Conservation (phyloP, 2,888 invertebrate species). For the Lithophane semibrunnea region DNA sequence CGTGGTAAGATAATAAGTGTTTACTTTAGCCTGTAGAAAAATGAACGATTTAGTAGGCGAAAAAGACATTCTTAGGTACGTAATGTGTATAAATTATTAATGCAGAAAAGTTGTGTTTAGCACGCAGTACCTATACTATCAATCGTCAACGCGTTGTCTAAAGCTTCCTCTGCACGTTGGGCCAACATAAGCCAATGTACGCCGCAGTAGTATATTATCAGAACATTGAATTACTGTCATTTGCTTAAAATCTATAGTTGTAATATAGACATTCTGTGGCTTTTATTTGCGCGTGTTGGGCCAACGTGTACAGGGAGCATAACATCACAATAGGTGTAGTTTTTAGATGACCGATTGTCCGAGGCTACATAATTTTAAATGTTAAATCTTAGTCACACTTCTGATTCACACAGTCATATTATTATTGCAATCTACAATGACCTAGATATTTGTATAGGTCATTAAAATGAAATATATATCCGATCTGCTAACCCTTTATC, state of each 20-base stretch:
- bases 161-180: too few species aligned
- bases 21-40: not conserved
- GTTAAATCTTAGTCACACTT: not conserved
- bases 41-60: not conserved
- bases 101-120: not conserved
- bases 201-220: too few species aligned
- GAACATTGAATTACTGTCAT: too few species aligned
- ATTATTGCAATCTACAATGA: constrained; percentile 18
- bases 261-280: too few species aligned
- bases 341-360: not conserved
- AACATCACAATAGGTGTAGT: not conserved
- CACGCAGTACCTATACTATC: not conserved
- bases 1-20: not conserved
- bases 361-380: constrained; percentile 4
- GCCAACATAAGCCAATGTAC: too few species aligned
- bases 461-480: not conserved
- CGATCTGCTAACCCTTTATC: too few species aligned
- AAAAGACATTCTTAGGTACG: not conserved
- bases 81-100: not conserved
- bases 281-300: too few species aligned
- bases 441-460: not conserved
- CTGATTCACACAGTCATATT: not conserved
- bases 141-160: not conserved
- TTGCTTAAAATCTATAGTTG: too few species aligned
- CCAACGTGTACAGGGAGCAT: too few species aligned